Conservation (phyloP, 1,140 invertebrate species). For the Chironomus striatipennis region DNA sequence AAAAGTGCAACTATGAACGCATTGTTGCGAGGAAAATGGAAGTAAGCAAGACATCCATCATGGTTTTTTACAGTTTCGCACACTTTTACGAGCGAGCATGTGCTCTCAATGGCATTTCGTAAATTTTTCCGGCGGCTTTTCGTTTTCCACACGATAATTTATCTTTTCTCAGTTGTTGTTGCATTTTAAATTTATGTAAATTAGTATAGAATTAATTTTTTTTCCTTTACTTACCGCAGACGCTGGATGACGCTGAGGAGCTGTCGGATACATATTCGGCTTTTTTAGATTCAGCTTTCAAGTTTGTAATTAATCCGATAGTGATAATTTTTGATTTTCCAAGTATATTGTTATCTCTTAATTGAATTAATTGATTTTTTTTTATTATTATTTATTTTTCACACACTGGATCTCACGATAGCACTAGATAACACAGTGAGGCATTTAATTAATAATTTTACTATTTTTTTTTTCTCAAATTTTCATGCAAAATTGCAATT, state of each 20-base stretch:
- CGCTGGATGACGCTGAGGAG: conserved; percentile 5
- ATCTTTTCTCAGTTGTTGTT: conserved; percentile 7
- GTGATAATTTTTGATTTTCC: background rate
- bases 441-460: too few relatives aligned
- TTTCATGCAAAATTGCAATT: too few relatives aligned
- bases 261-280: conserved; percentile 16
- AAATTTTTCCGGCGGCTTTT: conserved; percentile 19
- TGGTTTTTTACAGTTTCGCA: background rate
- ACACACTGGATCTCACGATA: too few relatives aligned
- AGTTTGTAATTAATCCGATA: background rate
- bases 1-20: too few relatives aligned
- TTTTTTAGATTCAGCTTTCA: conserved; percentile 21
- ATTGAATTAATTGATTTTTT: too few relatives aligned
- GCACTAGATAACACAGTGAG: too few relatives aligned
- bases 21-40: background rate
- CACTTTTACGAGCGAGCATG: background rate
- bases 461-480: too few relatives aligned
- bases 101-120: background rate
- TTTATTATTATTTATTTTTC: too few relatives aligned
- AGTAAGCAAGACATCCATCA: conserved; percentile 2
- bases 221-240: background rate
- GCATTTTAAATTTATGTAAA: background rate
- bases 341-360: too few relatives aligned
- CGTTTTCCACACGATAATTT: conserved; percentile 10
- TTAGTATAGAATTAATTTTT: background rate